phyloP scores from a whole-genome alignment of 2,888 invertebrate genomes.

The Gandaritis pyraliata region DNA sequence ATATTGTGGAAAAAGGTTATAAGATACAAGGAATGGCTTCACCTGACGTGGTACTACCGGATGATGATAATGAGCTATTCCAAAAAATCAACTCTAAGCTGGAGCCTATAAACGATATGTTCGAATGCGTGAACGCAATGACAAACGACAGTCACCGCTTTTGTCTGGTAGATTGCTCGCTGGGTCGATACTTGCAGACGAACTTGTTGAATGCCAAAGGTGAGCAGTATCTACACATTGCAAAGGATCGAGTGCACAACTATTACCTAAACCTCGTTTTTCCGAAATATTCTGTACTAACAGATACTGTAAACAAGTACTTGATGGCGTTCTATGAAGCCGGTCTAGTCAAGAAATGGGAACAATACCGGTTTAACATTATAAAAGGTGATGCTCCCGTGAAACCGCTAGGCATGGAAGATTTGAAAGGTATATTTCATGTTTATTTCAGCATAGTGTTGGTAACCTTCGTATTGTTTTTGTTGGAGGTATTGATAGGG shows the following conservation, averaged over 20 bases:
- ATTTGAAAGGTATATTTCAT: slow-evolving; percentile 65
- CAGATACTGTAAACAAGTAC: slow-evolving; percentile 60
- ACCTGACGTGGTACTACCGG: slow-evolving; percentile 73
- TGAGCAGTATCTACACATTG: slow-evolving; percentile 72
- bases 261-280: slow-evolving; percentile 67
- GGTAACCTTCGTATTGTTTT: slow-evolving; percentile 55
- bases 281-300: slow-evolving; percentile 65
- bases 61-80: slow-evolving; percentile 65
- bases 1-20: slow-evolving; percentile 71
- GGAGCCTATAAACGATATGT: slow-evolving; percentile 56
- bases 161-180: slow-evolving; percentile 74
- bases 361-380: slow-evolving; percentile 65
- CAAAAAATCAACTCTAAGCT: slow-evolving; percentile 65
- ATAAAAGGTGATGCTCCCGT: slow-evolving; percentile 66
- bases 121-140: slow-evolving; percentile 61
- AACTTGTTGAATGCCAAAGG: slow-evolving; percentile 69
- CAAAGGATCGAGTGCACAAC: slow-evolving; percentile 71
- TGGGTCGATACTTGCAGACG: slow-evolving; percentile 64
- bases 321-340: slow-evolving; percentile 66
- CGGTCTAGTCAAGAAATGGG: slow-evolving; percentile 76
- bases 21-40: slow-evolving; percentile 72
- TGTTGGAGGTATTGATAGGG: slow-evolving; percentile 57
- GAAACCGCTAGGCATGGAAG: slow-evolving; percentile 62
- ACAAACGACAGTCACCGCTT: slow-evolving; percentile 63
- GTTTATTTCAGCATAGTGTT: slow-evolving; percentile 51